Evolutionary conservation across 2,797 vertebrate species (phyloP), one percentile per base, ranked within the genome.

Genomic region (Gephyroberyx darwinii): DNA sequence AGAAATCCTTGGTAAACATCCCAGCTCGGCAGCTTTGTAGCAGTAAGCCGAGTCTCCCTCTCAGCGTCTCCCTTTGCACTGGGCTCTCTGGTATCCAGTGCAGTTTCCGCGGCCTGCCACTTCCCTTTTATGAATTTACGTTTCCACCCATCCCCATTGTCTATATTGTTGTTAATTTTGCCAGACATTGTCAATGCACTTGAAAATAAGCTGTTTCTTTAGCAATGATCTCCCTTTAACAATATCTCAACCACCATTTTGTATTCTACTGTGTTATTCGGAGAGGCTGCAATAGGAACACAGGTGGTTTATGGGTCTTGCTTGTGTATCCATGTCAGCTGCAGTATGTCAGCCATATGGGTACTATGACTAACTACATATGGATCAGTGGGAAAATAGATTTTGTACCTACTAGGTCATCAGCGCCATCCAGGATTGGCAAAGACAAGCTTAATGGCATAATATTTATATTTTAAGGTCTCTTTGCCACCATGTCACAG

Each of bases 1-100:
- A 92, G 83, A 91, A 88, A 91, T 92, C 90, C 88, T 92, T 78
- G 77, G 92, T 92, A 93, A 93, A 92, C 90, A 93, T 90, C 89
- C 86, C 82, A 78, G 81, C 89, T 84, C 82, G 56, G 82, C 84
- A 88, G 91, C 86, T 88, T 90, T 87, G 79, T 90, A 83, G 86
- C 81, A 71, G 85, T 88, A 88, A 90, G 82, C 84, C 70, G 30
- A n/a, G 67, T 85, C 77, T 86, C 79, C 69, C 71, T 78, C 71
- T 79, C 69, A 60, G 71, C 56, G 19, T 62, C 51, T 69, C 50
- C 66, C 51, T 75, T 75, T 71, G 64, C 75, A 66, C 83, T 78
- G 75, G 79, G 65, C 85, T 80, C 79, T 82, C 70, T 74, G 72
- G 61, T 84, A 81, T 87, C 83, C 71, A 80, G 74, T 73, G 78